Evolutionary conservation across 2,113 vertebrate species (phyloP), one percentile per base, ranked within the genome.

Genomic region (Toxotes chatareus): DNA sequence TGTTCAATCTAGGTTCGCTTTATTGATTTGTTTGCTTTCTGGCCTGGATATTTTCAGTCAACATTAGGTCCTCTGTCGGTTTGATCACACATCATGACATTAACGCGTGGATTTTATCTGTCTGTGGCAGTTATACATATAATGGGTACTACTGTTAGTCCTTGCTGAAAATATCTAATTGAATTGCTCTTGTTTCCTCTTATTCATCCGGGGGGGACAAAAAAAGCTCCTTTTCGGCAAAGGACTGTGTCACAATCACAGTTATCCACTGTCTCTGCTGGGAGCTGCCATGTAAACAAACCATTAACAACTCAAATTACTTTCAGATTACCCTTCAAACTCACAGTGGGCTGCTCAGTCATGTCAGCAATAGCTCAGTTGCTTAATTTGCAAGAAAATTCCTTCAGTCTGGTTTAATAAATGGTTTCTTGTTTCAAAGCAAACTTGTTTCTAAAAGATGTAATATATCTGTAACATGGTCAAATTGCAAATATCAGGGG

Each of bases 21-120:
- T 86, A 90, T 92, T 89, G 91, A 91, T 88, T 60, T 27, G n/a
- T 79, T 21, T 61, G 36, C 66, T 57, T 14, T 56, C 53, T 90
- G 89, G 1, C 76, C 88, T 83, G 32, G 59, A 83, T 91, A 14
- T 66, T 79, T 77, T 77, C 49, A 66, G 31, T 40, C 60, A 80
- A 85, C 74, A 89, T 76, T 76, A 71, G 80, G 66, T 51, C 62
- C 72, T 80, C 63, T 83, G 82, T 76, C 16, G n/a, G 70, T 75
- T 71, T 76, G 14, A 19, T 70, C 44, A 73, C 64, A 63, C 76
- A 51, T 80, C n/a, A 16, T 19, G 49, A 13, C 63, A 68, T 40
- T 60, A 67, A 31, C 2, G 59, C 27, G 61, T 3, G 27, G 46
- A 76, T 69, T 62, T 75, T 72, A 72, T 77, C 16, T 78, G 5